Evolutionary conservation across 2,888 invertebrate genomes (phyloP), one percentile per base, ranked within the genome.

Genomic region (Trachelus tabidus): DNA sequence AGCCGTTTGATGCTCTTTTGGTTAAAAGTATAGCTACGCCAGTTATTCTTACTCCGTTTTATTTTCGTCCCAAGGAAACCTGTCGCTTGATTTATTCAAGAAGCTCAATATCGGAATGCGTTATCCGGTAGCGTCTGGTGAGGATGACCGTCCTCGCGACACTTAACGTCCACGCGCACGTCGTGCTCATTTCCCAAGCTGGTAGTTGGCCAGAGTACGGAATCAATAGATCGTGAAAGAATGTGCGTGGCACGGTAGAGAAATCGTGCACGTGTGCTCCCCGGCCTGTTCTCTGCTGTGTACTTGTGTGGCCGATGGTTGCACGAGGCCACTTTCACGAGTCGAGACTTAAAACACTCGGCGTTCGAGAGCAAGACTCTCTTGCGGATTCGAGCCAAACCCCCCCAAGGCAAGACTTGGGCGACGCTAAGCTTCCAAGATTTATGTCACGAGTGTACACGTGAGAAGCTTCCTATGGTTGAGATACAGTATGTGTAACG

Each of bases 341-440:
- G 23, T 34, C 74, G 30, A 12, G 71, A 71, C 71, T 71, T 31
- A 71, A 71, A 71, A 71, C 30, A 31, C 30, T 74, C 34, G 56
- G 56, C 23, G 56, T 56, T 56, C 56, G 56, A 56, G 56, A 23
- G 56, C 56, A 56, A 56, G 56, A 33, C 71, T 33, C 33, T 33
- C 71, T 15, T 71, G 31, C 71, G 31, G 31, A 31, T 33, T 71
- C 31, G 31, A 71, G 71, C 15, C 31, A 71, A 71, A 31, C 31
- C 12, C 31, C 31, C 71, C 69, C 69, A 15, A 30, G 37, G 80
- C 77, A 75, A 75, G 79, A 77, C 77, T 77, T 68, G 73, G 68
- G 74, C 34, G 34, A 34, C 74, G 74, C 69, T 82, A 82, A 82
- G 82, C 78, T 76, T 75, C 73, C 75, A 77, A 82, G 82, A 82